A percentile compares a stretch with the other conserved stretches of the same genome.
Conservation (phyloP, 2,797 vertebrate genomes). For the Pseudocheirus occidentalis region DNA sequence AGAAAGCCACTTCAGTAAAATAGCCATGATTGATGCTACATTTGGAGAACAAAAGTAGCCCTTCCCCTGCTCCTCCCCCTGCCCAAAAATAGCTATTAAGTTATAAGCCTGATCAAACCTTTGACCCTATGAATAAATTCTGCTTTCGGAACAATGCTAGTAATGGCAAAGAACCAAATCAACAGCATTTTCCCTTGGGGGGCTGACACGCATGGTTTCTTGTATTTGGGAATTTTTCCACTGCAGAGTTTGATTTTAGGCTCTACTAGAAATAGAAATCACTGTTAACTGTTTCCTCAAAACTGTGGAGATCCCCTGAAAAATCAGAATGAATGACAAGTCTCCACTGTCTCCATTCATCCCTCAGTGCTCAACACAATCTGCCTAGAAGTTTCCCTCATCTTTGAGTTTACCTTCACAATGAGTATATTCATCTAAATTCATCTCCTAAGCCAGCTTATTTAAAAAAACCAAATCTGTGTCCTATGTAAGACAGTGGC, state of each 20-base stretch:
- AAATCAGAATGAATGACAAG: neutral
- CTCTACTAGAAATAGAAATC: neutral
- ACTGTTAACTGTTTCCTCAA: neutral
- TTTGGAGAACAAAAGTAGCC: neutral
- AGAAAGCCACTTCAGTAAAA: neutral
- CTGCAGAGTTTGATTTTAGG: neutral
- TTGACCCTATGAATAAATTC: neutral
- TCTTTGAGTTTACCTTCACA: neutral
- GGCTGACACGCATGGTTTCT: neutral
- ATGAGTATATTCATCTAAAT: neutral
- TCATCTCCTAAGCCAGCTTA: neutral
- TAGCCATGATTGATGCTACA: neutral
- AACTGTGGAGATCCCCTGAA: neutral
- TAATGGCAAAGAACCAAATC: neutral
- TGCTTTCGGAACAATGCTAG: neutral
- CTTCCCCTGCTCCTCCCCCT: neutral
- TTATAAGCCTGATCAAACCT: neutral
- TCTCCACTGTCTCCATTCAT: neutral
- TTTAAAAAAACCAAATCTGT: neutral
- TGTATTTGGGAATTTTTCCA: neutral
- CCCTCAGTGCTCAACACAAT: neutral
- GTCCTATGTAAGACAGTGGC: neutral
- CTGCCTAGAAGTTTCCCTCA: neutral
- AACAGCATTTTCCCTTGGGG: neutral
- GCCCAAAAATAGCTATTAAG: neutral